Percentiles rank a stretch among this genome's conserved stretches.
Conservation (phyloP, 2,888 invertebrate genomes). For the Cerastis leucographa region DNA sequence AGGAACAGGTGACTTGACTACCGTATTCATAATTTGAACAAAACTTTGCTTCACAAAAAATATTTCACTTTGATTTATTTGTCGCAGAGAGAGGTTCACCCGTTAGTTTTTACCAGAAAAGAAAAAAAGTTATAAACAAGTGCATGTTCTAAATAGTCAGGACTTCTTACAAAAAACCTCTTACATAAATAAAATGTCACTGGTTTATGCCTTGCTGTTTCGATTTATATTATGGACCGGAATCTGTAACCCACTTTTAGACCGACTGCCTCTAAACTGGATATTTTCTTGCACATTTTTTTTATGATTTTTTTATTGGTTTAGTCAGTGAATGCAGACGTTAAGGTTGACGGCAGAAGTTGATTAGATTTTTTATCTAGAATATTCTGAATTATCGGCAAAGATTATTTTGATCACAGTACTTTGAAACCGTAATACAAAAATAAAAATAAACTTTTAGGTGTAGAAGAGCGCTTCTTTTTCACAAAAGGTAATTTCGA, state of each 20-base stretch:
- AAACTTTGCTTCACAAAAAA: conserved; percentile 60
- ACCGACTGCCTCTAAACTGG: background rate
- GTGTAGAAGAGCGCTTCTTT: background rate
- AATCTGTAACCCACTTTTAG: conserved; percentile 7
- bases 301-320: conserved; percentile 6
- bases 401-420: background rate
- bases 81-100: conserved; percentile 25
- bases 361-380: background rate
- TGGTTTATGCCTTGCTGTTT: background rate
- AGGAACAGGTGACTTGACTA: conserved; percentile 60
- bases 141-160: too few relatives aligned
- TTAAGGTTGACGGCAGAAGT: background rate
- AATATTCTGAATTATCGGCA: conserved; percentile 13
- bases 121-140: background rate
- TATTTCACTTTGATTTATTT: conserved; percentile 60
- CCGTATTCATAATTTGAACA: conserved; percentile 65
- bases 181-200: background rate
- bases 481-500: background rate
- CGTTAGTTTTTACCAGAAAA: conserved; percentile 25
- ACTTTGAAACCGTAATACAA: background rate
- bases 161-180: too few relatives aligned
- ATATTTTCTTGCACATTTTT: conserved; percentile 29
- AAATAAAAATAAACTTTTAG: background rate
- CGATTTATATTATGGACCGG: background rate
- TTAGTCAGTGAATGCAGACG: conserved; percentile 1